These are phyloP conservation scores for Spodoptera littoralis DNA, from an alignment of 2,888 invertebrate species.

Conservation along the genomic window DNA sequence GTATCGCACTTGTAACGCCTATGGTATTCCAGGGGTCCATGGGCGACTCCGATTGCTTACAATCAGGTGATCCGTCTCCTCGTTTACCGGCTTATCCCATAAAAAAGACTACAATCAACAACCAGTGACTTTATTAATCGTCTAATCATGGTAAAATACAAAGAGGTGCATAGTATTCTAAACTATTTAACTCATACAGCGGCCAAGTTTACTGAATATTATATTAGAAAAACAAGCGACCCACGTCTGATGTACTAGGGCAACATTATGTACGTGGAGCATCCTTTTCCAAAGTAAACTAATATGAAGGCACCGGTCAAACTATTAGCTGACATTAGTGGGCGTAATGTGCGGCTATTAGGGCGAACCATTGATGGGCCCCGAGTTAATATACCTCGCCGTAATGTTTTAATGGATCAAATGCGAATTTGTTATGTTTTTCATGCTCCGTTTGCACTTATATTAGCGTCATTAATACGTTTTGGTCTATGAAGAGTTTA, in stretches of 20 bases:
- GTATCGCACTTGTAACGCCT: too few relatives aligned
- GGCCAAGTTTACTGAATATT: neutral
- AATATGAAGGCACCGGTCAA: constrained; percentile 49
- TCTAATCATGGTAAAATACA: too few relatives aligned
- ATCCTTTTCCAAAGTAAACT: constrained; percentile 47
- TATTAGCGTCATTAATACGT: too few relatives aligned
- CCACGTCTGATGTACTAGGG: neutral
- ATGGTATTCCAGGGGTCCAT: too few relatives aligned
- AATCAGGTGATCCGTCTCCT: too few relatives aligned
- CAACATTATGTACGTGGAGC: constrained; percentile 20
- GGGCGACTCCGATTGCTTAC: too few relatives aligned
- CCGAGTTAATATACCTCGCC: constrained; percentile 31
- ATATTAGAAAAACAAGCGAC: constrained; percentile 2
- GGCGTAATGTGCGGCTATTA: constrained; percentile 39
- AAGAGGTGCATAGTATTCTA: too few relatives aligned
- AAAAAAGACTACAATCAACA: too few relatives aligned
- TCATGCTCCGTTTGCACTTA: neutral
- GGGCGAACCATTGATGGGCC: constrained; percentile 18
- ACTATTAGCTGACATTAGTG: constrained; percentile 51
- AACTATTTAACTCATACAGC: too few relatives aligned
- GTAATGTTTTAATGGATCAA: constrained; percentile 38
- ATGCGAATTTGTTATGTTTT: constrained; percentile 8
- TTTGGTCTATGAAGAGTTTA: too few relatives aligned
- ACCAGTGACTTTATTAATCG: too few relatives aligned
- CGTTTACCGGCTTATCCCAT: too few relatives aligned